Conservation (phyloP, 1,140 invertebrate species). For the Fopius arisanus region DNA sequence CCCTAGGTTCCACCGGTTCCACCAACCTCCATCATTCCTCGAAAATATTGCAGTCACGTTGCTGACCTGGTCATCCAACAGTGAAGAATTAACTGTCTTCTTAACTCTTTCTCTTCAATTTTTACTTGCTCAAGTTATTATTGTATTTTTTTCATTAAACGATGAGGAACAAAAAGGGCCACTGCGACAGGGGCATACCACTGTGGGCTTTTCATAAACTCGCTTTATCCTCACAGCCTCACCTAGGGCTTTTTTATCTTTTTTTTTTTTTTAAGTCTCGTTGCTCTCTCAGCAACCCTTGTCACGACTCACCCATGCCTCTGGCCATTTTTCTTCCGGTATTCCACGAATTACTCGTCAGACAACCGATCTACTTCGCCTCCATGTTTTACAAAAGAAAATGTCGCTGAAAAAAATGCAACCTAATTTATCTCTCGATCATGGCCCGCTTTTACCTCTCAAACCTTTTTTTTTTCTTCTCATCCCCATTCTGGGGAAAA, state of each 20-base stretch:
- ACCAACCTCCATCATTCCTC: background rate
- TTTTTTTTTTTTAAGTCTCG: background rate
- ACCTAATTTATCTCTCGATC: background rate
- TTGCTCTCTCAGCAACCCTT: background rate
- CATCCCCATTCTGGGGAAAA: background rate
- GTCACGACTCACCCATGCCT: constrained; percentile 2
- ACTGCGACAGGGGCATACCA: background rate
- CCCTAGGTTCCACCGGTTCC: no score
- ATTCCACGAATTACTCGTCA: constrained; percentile 3
- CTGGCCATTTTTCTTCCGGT: constrained; percentile 10
- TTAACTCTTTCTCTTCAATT: background rate
- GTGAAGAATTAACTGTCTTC: background rate
- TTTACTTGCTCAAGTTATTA: background rate
- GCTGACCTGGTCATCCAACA: background rate
- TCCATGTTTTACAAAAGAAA: background rate
- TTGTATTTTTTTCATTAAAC: background rate
- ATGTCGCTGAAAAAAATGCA: background rate
- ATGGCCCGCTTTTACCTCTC: background rate
- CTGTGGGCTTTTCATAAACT: background rate
- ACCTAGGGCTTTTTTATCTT: background rate
- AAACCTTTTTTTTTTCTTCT: background rate
- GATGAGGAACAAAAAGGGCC: background rate
- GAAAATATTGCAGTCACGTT: background rate
- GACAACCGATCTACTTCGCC: constrained; percentile 1
- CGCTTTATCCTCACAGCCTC: background rate